Evolutionary conservation across 2,888 invertebrate genomes (phyloP).

Genomic region (Lordiphosa andalusiaca): DNA sequence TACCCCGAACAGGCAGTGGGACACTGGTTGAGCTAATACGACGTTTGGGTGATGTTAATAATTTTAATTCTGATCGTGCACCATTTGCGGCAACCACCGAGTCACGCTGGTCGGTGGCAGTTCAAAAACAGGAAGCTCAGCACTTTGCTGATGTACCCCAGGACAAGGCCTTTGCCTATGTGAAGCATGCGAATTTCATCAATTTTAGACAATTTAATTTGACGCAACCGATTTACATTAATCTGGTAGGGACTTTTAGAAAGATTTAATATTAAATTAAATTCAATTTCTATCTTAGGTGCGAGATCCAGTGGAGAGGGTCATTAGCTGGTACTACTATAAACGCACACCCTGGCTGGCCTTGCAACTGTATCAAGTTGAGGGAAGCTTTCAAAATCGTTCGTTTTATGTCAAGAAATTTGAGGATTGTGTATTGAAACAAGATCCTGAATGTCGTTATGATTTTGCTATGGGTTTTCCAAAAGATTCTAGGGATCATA

Average conservation of each 20-base stretch:
- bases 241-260: slow-evolving; percentile 80
- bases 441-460: slow-evolving; percentile 90
- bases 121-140: slow-evolving; percentile 84
- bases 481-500: slow-evolving; percentile 90
- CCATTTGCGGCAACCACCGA: slow-evolving; percentile 72
- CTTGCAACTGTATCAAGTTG: slow-evolving; percentile 45
- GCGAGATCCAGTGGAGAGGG: slow-evolving; percentile 91
- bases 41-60: slow-evolving; percentile 67
- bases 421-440: slow-evolving; percentile 89
- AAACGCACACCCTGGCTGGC: slow-evolving; percentile 89
- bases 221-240: slow-evolving; percentile 91
- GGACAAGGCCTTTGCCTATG: slow-evolving; percentile 83
- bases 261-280: background rate
- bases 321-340: slow-evolving; percentile 95
- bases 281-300: slow-evolving; percentile 80
- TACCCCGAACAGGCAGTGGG: slow-evolving; percentile 93
- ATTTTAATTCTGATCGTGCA: slow-evolving; percentile 78
- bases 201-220: slow-evolving; percentile 89
- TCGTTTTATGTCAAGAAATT: slow-evolving; percentile 91
- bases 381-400: slow-evolving; percentile 37
- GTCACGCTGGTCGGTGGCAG: slow-evolving; percentile 31
- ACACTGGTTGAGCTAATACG: slow-evolving; percentile 91
- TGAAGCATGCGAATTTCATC: slow-evolving; percentile 92
- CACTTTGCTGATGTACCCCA: slow-evolving; percentile 85
- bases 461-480: slow-evolving; percentile 86